Evolutionary conservation across 2,797 vertebrate genomes (phyloP).

Genomic region (Pantherophis alleghaniensis): DNA sequence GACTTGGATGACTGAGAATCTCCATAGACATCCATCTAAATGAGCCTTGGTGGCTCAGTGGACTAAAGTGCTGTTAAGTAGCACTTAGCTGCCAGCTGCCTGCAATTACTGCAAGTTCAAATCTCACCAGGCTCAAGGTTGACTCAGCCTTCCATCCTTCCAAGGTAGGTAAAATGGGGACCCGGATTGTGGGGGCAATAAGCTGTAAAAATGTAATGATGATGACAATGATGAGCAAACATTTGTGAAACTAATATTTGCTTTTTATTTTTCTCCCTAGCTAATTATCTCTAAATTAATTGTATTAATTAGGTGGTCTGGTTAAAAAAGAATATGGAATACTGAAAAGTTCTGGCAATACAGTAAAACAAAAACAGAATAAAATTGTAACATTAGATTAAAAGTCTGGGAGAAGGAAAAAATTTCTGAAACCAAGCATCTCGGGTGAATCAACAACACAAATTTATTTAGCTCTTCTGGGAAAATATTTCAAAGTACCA

Average conservation of each 20-base stretch:
- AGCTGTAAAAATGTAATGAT: background rate
- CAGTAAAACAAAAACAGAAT: background rate
- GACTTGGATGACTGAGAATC: too few species aligned
- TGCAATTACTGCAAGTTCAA: too few species aligned
- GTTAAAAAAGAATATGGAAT: background rate
- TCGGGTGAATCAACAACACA: background rate
- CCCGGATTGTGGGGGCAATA: too few species aligned
- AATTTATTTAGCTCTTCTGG: background rate
- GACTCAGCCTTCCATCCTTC: too few species aligned
- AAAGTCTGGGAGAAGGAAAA: background rate
- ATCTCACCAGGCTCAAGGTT: too few species aligned
- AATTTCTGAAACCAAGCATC: background rate
- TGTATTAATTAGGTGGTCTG: background rate
- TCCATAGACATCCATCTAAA: background rate
- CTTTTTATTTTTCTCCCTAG: background rate
- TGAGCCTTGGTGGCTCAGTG: too few species aligned
- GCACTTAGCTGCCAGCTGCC: too few species aligned
- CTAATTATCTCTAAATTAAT: background rate
- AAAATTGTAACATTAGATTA: background rate
- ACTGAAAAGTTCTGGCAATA: background rate
- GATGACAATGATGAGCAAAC: background rate
- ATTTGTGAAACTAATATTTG: background rate
- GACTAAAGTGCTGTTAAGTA: too few species aligned
- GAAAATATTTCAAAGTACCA: background rate
- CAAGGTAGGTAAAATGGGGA: too few species aligned